Conservation (phyloP, 2,888 invertebrate species). For the Drosophila subquinaria region DNA sequence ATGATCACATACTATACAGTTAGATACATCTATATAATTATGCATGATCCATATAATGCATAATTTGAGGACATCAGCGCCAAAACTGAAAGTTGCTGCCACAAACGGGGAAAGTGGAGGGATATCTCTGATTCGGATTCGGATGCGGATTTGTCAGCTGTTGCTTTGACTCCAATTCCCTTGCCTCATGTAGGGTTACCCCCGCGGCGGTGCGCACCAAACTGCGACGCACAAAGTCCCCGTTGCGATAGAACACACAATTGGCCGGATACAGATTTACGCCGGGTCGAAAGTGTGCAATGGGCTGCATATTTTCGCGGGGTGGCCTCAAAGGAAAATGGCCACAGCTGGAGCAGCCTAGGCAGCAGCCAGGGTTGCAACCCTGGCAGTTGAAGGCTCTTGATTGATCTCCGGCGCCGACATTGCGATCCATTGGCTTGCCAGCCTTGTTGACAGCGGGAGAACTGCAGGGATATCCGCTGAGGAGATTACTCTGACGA, state of each 20-base stretch:
- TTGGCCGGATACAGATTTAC: conserved; percentile 25
- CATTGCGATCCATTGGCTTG: neutral
- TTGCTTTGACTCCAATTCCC: neutral
- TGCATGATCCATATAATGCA: conserved; percentile 50
- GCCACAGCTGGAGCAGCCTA: neutral
- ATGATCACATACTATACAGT: conserved; percentile 27
- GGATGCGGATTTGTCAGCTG: neutral
- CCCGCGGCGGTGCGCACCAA: conserved; percentile 69
- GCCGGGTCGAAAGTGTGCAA: conserved; percentile 63
- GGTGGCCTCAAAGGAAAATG: neutral
- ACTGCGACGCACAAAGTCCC: conserved; percentile 39
- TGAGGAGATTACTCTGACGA: neutral
- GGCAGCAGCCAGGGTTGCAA: neutral
- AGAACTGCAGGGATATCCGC: neutral
- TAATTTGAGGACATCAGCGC: conserved; percentile 48
- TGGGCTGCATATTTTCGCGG: conserved; percentile 11
- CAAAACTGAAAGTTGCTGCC: conserved; percentile 16
- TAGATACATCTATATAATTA: conserved; percentile 1
- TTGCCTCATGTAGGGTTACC: conserved; percentile 57
- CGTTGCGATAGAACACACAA: conserved; percentile 28
- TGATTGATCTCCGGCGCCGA: neutral
- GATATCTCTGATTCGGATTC: neutral
- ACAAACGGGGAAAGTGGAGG: too few species aligned
- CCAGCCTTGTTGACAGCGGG: neutral
- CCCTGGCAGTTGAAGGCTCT: neutral